Evolutionary conservation across 2,888 invertebrate genomes (phyloP).

Genomic region (Caenorhabditis afra): DNA sequence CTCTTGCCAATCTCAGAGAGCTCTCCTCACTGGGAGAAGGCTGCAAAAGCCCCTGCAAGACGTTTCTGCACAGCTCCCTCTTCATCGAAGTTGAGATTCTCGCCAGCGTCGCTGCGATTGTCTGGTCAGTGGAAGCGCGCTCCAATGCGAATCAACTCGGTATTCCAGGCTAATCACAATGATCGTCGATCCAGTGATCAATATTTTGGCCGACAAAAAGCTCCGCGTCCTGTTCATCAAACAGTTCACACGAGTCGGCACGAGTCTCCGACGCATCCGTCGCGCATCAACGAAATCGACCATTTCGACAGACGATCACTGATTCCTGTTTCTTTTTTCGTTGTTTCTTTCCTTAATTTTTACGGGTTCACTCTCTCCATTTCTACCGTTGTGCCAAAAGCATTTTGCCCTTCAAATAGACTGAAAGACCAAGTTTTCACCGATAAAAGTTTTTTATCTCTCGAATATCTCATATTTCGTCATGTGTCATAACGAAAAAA

Average conservation of each 20-base stretch:
- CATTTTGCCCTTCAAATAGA: too few species aligned
- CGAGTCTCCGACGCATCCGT: conserved; percentile 33
- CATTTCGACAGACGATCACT: conserved; percentile 52
- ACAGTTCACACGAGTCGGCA: conserved; percentile 36
- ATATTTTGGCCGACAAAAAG: conserved; percentile 71
- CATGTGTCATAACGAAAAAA: too few species aligned
- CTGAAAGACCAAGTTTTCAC: too few species aligned
- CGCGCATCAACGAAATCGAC: conserved; percentile 49
- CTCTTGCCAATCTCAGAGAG: conserved; percentile 67
- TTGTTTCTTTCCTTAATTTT: too few species aligned
- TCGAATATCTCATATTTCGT: too few species aligned
- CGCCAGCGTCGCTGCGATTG: conserved; percentile 73
- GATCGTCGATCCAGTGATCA: conserved; percentile 75
- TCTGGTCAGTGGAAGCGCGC: conserved; percentile 64
- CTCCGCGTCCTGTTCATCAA: conserved; percentile 38
- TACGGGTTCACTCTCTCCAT: too few species aligned
- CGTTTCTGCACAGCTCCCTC: conserved; percentile 69
- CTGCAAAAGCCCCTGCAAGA: conserved; percentile 71
- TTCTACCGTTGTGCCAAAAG: too few species aligned
- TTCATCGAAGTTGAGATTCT: conserved; percentile 76
- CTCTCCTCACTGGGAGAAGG: conserved; percentile 68
- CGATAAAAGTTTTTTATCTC: too few species aligned
- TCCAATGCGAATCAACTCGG: neutral
- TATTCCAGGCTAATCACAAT: conserved; percentile 68
- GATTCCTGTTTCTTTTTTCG: neutral